Conservation (phyloP, 2,888 invertebrate species). For the Drosophila phalerata region DNA sequence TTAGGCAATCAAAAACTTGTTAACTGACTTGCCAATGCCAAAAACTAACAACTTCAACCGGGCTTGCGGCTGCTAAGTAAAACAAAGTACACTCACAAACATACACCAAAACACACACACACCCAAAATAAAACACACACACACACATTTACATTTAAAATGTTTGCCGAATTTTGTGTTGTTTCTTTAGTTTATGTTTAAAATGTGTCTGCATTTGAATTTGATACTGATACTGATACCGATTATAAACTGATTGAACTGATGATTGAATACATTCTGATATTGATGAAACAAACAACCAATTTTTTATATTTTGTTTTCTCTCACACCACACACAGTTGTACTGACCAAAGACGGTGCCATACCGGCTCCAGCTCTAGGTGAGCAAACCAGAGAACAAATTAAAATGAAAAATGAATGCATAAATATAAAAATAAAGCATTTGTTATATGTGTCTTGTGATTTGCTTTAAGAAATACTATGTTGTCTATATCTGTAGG, state of each 20-base stretch:
- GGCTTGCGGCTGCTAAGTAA: constrained; percentile 69
- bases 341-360: constrained; percentile 86
- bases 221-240: constrained; percentile 26
- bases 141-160: constrained; percentile 6
- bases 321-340: constrained; percentile 80
- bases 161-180: constrained; percentile 33
- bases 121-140: constrained; percentile 1
- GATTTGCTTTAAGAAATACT: constrained; percentile 39
- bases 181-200: constrained; percentile 43
- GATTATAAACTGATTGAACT: constrained; percentile 29
- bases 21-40: constrained; percentile 63
- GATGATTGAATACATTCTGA: constrained; percentile 26
- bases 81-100: constrained; percentile 18
- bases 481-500: constrained; percentile 48
- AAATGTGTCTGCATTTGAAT: constrained; percentile 45
- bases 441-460: constrained; percentile 54
- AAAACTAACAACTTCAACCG: constrained; percentile 45
- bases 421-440: constrained; percentile 17
- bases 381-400: constrained; percentile 83
- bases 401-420: constrained; percentile 39
- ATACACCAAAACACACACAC: constrained; percentile 3
- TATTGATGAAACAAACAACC: constrained; percentile 46
- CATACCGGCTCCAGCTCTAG: constrained; percentile 86
- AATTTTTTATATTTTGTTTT: constrained; percentile 61
- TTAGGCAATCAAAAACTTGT: constrained; percentile 62